phyloP scores from a whole-genome alignment of 1,140 invertebrate genomes.

The Coenobita brevimanus region DNA sequence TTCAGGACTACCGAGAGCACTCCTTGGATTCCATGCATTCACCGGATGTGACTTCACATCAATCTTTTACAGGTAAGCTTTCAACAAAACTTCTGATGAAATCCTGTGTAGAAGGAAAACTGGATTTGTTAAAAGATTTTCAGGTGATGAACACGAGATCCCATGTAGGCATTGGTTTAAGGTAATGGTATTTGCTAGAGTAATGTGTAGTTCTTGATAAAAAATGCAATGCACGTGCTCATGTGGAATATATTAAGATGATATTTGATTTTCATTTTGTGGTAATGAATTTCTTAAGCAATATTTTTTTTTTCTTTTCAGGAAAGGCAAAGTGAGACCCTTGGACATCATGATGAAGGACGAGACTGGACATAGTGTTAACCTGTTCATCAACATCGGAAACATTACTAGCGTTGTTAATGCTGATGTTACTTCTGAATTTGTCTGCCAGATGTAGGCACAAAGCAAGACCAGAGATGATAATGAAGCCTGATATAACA shows the following conservation, averaged over 20 bases:
- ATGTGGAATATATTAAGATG: too few relatives aligned
- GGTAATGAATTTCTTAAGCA: too few relatives aligned
- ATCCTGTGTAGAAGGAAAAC: too few relatives aligned
- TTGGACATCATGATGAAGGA: background rate
- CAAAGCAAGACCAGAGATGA: background rate
- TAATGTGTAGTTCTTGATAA: too few relatives aligned
- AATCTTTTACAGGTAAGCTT: slow-evolving; percentile 6
- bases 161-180: too few relatives aligned
- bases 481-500: slow-evolving; percentile 2
- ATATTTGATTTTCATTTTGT: too few relatives aligned
- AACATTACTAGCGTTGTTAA: background rate
- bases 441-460: background rate
- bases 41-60: too few relatives aligned
- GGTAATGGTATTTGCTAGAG: too few relatives aligned
- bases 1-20: background rate
- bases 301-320: slow-evolving; percentile 3
- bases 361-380: background rate
- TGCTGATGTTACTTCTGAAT: background rate
- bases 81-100: background rate
- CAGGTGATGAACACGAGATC: too few relatives aligned
- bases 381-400: slow-evolving; percentile 1
- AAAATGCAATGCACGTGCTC: too few relatives aligned
- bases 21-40: background rate
- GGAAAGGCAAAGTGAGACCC: slow-evolving; percentile 8
- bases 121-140: too few relatives aligned